phyloP scores from a whole-genome alignment of 2,113 vertebrate genomes.

The Drymodes brunneopygia region DNA sequence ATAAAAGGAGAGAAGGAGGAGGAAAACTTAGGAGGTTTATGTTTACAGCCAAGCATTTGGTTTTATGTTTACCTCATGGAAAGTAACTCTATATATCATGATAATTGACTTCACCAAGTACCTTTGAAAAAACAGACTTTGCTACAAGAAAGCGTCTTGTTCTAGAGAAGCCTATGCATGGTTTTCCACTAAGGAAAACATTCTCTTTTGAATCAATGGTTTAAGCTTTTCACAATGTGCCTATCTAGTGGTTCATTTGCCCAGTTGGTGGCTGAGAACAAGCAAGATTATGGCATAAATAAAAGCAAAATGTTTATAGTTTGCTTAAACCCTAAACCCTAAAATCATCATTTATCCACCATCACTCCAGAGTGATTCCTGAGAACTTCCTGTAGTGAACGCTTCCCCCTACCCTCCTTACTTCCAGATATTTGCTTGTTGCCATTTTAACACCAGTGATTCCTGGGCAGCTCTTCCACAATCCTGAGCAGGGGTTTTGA shows the following conservation, averaged over 20 bases:
- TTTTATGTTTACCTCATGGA: slow-evolving; percentile 33
- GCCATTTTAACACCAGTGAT: neutral
- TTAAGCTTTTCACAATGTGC: neutral
- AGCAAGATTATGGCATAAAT: neutral
- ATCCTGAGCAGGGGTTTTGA: neutral
- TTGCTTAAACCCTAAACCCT: neutral
- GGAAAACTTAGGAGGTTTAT: slow-evolving; percentile 15
- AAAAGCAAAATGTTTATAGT: neutral
- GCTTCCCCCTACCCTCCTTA: neutral
- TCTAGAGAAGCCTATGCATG: neutral
- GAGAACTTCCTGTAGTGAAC: neutral
- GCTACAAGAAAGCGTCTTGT: neutral
- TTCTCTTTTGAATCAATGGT: neutral
- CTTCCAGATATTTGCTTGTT: neutral
- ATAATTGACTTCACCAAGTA: slow-evolving; percentile 19
- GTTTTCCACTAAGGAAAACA: neutral
- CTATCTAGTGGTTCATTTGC: neutral
- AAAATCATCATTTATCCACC: neutral
- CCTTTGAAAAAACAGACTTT: neutral
- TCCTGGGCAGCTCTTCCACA: neutral
- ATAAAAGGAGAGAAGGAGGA: slow-evolving; percentile 28
- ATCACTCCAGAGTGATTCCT: neutral
- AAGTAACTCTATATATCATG: neutral
- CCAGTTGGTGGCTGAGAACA: neutral
- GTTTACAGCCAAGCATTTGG: slow-evolving; percentile 21